phyloP scores from a whole-genome alignment of 2,888 invertebrate species.

The Liposcelis brunnea region DNA sequence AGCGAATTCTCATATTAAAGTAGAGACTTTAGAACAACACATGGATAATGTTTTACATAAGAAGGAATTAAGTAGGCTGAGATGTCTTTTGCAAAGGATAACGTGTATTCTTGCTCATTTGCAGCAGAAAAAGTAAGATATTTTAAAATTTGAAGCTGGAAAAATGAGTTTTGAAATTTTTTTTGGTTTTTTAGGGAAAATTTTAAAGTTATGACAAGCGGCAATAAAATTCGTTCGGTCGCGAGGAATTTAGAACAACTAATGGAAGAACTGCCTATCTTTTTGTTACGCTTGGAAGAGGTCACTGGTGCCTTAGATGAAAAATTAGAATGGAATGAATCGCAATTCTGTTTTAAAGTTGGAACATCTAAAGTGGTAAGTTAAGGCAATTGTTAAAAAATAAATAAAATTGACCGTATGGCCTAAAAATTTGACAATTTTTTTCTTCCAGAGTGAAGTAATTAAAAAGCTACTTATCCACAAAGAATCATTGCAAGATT shows the following conservation, averaged over 20 bases:
- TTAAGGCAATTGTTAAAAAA: conserved; percentile 14
- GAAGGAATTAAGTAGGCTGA: conserved; percentile 35
- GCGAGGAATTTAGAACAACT: conserved; percentile 42
- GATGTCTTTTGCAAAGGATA: conserved; percentile 36
- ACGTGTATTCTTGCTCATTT: conserved; percentile 33
- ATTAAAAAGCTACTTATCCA: conserved; percentile 23
- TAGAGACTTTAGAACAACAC: background rate
- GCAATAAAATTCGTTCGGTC: conserved; percentile 40
- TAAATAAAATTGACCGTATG: conserved; percentile 3
- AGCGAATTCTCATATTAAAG: conserved; percentile 11
- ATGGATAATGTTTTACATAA: conserved; percentile 27
- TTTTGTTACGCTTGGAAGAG: conserved; percentile 41
- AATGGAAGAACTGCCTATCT: conserved; percentile 43
- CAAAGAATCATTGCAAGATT: conserved; percentile 30
- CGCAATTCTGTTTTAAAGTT: conserved; percentile 42
- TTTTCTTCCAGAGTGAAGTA: conserved; percentile 5
- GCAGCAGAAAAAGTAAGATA: conserved; percentile 36
- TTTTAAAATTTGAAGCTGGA: background rate
- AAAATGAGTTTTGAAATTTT: background rate
- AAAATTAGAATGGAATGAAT: conserved; percentile 40
- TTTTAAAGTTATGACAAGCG: conserved; percentile 40
- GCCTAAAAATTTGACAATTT: too few species aligned
- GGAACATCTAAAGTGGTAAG: conserved; percentile 48
- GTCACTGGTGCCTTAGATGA: conserved; percentile 42
- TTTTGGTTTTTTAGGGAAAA: conserved; percentile 30